Evolutionary conservation across 2,797 vertebrate genomes (phyloP).

Genomic region (Pantherophis vulpinus): DNA sequence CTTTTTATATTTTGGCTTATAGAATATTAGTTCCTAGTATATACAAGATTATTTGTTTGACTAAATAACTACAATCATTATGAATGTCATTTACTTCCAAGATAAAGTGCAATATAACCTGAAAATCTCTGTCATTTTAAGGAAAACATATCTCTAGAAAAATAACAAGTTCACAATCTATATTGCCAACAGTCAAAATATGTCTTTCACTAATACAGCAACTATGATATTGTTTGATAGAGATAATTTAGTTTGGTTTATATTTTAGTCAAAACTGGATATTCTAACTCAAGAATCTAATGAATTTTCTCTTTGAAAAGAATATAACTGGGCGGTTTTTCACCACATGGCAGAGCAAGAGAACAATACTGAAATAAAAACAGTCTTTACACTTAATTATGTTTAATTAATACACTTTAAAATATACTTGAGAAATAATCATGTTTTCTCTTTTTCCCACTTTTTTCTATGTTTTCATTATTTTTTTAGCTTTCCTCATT

Average conservation of each 20-base stretch:
- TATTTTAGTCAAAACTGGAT: background rate
- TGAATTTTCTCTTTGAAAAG: background rate
- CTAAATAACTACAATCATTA: background rate
- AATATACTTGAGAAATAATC: background rate
- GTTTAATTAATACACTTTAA: background rate
- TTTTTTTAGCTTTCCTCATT: background rate
- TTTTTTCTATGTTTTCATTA: background rate
- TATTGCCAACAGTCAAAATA: background rate
- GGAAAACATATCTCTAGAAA: background rate
- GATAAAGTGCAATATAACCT: background rate
- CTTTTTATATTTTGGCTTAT: background rate
- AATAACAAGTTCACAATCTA: background rate
- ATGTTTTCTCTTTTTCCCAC: background rate
- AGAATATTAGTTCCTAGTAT: background rate
- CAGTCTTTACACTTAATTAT: background rate
- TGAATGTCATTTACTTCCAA: background rate
- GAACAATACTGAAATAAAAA: background rate
- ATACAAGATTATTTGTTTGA: background rate
- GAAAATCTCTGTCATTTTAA: background rate
- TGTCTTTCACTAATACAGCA: background rate
- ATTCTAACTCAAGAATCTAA: background rate
- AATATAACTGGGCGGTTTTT: background rate
- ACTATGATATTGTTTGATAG: background rate
- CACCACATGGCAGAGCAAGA: background rate
- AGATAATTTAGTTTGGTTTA: background rate